phyloP scores from a whole-genome alignment of 1,140 invertebrate species.

The Micrasema longulum region DNA sequence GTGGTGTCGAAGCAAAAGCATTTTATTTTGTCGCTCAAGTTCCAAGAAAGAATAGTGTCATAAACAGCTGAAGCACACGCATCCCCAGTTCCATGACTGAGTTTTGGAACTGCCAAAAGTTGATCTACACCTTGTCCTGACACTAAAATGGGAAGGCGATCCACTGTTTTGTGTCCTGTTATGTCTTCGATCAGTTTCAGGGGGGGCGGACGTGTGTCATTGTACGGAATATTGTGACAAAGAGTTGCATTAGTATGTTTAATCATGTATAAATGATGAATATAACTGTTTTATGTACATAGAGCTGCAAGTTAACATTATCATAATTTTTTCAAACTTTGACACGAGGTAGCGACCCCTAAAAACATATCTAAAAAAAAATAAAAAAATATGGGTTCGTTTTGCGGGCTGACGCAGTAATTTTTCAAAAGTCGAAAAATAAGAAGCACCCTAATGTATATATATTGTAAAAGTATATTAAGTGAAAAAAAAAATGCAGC shows the following conservation, averaged over 20 bases:
- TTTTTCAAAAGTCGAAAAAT: neutral
- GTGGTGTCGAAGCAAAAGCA: too few species aligned
- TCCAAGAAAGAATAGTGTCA: too few species aligned
- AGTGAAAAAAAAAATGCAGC: too few species aligned
- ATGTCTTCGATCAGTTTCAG: constrained; percentile 41
- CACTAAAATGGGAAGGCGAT: constrained; percentile 57
- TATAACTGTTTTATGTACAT: neutral
- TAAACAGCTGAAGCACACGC: constrained; percentile 52
- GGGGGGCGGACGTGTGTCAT: constrained; percentile 16
- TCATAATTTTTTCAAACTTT: constrained; percentile 6
- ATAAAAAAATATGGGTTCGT: neutral
- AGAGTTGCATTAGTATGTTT: neutral
- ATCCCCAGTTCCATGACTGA: constrained; percentile 53
- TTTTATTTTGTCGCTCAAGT: too few species aligned
- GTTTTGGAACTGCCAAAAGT: constrained; percentile 56
- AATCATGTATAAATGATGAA: neutral
- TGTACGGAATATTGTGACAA: neutral
- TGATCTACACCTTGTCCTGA: constrained; percentile 52
- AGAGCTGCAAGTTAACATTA: neutral
- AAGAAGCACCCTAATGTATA: too few species aligned
- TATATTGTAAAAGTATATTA: too few species aligned
- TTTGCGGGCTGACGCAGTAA: neutral
- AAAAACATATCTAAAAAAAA: constrained; percentile 2
- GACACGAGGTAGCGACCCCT: neutral
- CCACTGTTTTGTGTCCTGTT: constrained; percentile 52